phyloP scores from a whole-genome alignment of 2,113 vertebrate genomes.

The Heterotilapia buettikoferi region DNA sequence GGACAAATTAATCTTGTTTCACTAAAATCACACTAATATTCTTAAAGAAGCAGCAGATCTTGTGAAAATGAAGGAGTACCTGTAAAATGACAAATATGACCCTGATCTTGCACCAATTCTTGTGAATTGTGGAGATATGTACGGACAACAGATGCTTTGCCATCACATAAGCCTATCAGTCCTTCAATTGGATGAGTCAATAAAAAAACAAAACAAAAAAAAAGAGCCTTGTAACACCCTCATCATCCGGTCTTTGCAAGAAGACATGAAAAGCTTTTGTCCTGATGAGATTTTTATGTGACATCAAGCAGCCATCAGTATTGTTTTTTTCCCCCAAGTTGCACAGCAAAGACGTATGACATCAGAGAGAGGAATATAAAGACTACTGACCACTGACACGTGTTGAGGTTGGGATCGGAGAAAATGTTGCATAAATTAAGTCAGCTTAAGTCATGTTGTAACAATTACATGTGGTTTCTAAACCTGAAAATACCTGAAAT shows the following conservation, averaged over 20 bases:
- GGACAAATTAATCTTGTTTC: background rate
- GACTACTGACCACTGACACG: background rate
- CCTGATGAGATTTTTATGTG: background rate
- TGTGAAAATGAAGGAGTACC: background rate
- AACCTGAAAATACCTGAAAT: background rate
- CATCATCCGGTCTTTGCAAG: background rate
- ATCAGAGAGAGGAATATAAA: background rate
- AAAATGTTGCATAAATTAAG: background rate
- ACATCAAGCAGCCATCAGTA: background rate
- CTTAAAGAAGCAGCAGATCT: background rate
- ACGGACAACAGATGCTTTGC: background rate
- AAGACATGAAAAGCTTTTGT: background rate
- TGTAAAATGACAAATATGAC: background rate
- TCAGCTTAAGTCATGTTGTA: background rate
- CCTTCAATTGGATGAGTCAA: background rate
- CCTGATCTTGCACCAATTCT: background rate
- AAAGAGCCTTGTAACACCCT: background rate
- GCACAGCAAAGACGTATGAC: background rate
- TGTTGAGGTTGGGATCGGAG: background rate
- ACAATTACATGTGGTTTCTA: background rate
- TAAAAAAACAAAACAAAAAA: background rate
- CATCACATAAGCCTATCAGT: background rate
- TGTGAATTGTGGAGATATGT: background rate
- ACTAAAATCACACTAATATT: background rate
- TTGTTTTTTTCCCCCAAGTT: background rate